phyloP scores from a whole-genome alignment of 2,113 vertebrate species.

The Pitta sordida region DNA sequence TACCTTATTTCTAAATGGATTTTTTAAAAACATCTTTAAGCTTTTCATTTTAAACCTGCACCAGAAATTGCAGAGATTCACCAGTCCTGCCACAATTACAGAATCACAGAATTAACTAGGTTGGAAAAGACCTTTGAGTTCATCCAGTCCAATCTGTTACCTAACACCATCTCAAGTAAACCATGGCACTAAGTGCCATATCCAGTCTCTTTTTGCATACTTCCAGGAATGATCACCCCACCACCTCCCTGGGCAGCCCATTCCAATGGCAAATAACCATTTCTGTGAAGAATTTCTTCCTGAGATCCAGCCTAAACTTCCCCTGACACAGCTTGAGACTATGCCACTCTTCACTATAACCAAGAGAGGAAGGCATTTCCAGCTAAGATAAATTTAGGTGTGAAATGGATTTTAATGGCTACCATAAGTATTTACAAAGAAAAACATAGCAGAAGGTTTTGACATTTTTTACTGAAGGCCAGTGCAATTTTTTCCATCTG shows the following conservation, averaged over 20 bases:
- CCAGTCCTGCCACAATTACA: background rate
- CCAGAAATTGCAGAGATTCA: background rate
- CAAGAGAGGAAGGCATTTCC: background rate
- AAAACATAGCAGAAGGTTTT: background rate
- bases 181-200: no score
- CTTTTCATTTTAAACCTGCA: background rate
- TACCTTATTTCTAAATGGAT: background rate
- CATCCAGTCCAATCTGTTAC: no score
- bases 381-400: background rate
- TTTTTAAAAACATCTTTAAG: background rate
- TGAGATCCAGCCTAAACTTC: no score
- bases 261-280: no score
- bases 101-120: no score
- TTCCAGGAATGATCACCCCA: no score
- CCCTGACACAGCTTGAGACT: no score
- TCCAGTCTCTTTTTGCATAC: no score
- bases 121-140: no score
- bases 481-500: background rate
- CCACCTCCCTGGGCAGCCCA: no score
- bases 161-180: no score
- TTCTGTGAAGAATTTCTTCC: no score
- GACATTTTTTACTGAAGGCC: background rate
- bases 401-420: background rate
- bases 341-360: background rate
- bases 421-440: background rate